Evolutionary conservation across 2,113 vertebrate genomes (phyloP).

Genomic region (Cariama cristata): DNA sequence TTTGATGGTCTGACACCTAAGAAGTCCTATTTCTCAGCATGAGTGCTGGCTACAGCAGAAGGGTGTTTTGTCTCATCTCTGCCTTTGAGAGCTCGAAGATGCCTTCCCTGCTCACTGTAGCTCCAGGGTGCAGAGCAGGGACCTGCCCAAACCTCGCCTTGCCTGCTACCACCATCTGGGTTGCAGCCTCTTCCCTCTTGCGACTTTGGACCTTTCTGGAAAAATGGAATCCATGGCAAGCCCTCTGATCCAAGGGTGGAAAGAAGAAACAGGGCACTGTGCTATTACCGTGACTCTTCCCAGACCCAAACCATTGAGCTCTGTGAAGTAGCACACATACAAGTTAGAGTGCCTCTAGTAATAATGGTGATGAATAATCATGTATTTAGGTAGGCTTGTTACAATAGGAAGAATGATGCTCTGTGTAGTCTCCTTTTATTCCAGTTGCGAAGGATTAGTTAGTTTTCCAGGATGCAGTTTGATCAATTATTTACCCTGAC

Average conservation of each 20-base stretch:
- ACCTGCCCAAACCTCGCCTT: not conserved
- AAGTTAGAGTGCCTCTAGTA: not conserved
- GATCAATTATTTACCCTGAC: not conserved
- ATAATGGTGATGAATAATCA: not conserved
- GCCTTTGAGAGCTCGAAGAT: not conserved
- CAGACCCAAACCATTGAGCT: not conserved
- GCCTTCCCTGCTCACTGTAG: not conserved
- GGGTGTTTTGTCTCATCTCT: not conserved
- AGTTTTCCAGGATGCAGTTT: not conserved
- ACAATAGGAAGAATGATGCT: not conserved
- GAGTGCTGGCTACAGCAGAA: not conserved
- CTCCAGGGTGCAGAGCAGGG: not conserved
- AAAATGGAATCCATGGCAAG: not conserved
- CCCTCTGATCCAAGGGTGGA: not conserved
- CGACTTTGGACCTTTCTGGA: not conserved
- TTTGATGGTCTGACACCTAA: not conserved
- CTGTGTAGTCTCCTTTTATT: not conserved
- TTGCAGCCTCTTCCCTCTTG: not conserved
- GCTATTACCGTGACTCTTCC: not conserved
- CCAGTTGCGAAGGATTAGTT: not conserved
- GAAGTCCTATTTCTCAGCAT: not conserved
- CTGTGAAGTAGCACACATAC: not conserved
- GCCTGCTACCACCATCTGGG: not conserved
- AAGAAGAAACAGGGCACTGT: not conserved
- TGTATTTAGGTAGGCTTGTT: not conserved